These are phyloP conservation scores for Drosophila greeni DNA, from an alignment of 2,888 invertebrate species.

Conservation along the genomic window DNA sequence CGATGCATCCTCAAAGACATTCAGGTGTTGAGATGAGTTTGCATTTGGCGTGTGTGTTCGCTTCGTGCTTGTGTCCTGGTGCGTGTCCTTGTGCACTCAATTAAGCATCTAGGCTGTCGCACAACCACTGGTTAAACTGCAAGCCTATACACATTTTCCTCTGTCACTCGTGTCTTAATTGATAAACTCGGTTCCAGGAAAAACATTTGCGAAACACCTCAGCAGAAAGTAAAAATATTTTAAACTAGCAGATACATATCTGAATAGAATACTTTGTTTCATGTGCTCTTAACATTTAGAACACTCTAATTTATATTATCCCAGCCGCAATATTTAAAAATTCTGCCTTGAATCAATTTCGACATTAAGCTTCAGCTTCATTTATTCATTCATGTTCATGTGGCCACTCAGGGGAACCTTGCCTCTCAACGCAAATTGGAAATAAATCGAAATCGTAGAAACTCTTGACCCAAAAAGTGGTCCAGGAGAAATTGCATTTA, in stretches of 20 bases:
- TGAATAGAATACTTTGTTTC: background rate
- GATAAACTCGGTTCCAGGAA: slow-evolving; percentile 29
- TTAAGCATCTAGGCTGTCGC: slow-evolving; percentile 53
- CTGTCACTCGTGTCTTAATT: slow-evolving; percentile 54
- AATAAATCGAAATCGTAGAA: slow-evolving; percentile 34
- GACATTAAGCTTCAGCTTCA: slow-evolving; percentile 8
- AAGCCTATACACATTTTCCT: slow-evolving; percentile 36
- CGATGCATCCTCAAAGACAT: slow-evolving; percentile 28
- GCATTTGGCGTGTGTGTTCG: slow-evolving; percentile 8
- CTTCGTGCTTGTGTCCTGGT: background rate
- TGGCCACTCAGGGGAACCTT: slow-evolving; percentile 4
- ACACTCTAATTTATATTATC: background rate
- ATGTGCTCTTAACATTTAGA: too few species aligned
- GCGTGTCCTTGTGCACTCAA: slow-evolving; percentile 51
- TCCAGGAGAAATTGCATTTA: slow-evolving; percentile 50
- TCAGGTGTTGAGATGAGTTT: slow-evolving; percentile 44
- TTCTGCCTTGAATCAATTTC: background rate
- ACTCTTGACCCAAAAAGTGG: slow-evolving; percentile 44
- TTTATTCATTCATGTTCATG: slow-evolving; percentile 11
- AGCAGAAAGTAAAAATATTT: slow-evolving; percentile 6
- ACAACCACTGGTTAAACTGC: slow-evolving; percentile 44
- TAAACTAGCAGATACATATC: background rate
- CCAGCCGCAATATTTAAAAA: background rate
- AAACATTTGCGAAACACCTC: background rate
- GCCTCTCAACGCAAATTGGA: slow-evolving; percentile 9